A percentile compares a stretch with the other conserved stretches of the same genome.
Conservation (phyloP, 2,113 vertebrate genomes). For the Melospiza georgiana region DNA sequence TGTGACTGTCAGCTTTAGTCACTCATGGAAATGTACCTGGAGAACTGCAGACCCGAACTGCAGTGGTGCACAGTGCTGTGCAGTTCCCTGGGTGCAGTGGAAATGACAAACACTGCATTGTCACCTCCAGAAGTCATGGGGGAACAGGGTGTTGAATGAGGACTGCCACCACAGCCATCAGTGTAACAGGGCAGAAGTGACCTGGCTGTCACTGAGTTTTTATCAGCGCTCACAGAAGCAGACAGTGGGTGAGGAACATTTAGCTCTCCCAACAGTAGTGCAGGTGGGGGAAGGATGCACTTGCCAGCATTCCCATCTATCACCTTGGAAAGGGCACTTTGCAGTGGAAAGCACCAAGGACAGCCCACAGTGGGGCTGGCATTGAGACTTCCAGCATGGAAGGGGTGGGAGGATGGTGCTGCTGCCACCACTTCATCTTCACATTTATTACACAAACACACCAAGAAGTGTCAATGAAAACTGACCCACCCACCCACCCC, state of each 20-base stretch:
- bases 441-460: fast-evolving
- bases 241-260: not conserved
- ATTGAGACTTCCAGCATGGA: not conserved
- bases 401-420: not conserved
- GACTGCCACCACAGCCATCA: not conserved
- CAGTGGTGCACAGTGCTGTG: not conserved
- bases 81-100: not conserved
- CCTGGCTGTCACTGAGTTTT: not conserved
- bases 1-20: conserved; percentile 57
- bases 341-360: not conserved
- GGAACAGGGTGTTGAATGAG: not conserved
- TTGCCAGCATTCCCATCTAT: not conserved
- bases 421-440: fast-evolving
- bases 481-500: not conserved
- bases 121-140: not conserved
- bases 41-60: not conserved
- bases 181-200: not conserved
- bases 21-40: conserved; percentile 46
- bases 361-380: fast-evolving
- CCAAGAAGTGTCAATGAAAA: not conserved
- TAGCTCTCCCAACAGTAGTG: fast-evolving
- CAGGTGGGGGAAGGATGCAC: not conserved
- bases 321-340: not conserved
- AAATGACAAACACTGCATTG: fast-evolving
- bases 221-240: not conserved